A percentile compares a stretch with the other conserved stretches of the same genome.
phyloP scores from a whole-genome alignment of 2,113 vertebrate species.

The Clinocottus analis region DNA sequence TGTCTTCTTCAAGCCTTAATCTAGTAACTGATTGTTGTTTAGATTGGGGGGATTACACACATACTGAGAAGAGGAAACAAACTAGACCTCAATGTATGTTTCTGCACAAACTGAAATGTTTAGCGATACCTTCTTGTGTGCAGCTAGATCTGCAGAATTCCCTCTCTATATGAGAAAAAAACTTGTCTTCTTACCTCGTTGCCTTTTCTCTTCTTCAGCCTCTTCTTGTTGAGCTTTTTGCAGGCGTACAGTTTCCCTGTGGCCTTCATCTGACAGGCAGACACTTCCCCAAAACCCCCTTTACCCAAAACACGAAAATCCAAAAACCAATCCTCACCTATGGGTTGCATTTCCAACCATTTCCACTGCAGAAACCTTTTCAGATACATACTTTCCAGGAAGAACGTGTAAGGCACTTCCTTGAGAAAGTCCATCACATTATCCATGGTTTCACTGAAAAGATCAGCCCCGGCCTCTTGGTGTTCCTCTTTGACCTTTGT shows the following conservation, averaged over 20 bases:
- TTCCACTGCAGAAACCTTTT: slow-evolving; percentile 89
- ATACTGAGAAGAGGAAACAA: neutral
- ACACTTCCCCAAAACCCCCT: slow-evolving; percentile 92
- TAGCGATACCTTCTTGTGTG: neutral
- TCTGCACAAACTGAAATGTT: neutral
- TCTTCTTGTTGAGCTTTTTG: slow-evolving; percentile 94
- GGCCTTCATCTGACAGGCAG: slow-evolving; percentile 89
- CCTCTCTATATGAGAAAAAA: neutral
- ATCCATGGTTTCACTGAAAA: slow-evolving; percentile 78
- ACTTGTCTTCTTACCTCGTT: slow-evolving; percentile 83
- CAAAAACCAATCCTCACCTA: slow-evolving; percentile 89
- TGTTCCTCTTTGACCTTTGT: slow-evolving; percentile 82
- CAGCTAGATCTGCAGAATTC: neutral
- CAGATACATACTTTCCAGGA: slow-evolving; percentile 83
- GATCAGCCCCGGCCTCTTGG: slow-evolving; percentile 65
- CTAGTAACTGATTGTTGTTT: slow-evolving; percentile 1
- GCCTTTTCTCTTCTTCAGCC: slow-evolving; percentile 92
- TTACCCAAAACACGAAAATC: slow-evolving; percentile 90
- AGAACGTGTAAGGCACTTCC: slow-evolving; percentile 78
- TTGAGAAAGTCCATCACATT: slow-evolving; percentile 82
- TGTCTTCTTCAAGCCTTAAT: neutral
- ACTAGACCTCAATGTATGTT: neutral
- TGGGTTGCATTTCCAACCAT: slow-evolving; percentile 84
- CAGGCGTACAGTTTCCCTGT: slow-evolving; percentile 94
- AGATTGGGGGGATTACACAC: neutral